Base-by-base conservation (phyloP, 2,888 invertebrate genomes). In the Parnassius orleans region DNA sequence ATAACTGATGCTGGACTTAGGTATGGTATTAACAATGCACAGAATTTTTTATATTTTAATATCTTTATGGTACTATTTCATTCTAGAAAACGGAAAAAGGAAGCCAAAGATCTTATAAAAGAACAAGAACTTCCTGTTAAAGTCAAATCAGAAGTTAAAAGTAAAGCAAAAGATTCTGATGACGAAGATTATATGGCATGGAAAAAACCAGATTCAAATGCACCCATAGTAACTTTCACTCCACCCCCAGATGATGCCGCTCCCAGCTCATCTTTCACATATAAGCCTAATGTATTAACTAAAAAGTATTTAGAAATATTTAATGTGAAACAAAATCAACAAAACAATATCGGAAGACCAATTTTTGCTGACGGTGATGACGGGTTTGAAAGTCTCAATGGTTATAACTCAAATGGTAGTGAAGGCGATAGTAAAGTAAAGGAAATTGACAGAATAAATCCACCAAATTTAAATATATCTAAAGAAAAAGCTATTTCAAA, bases 311-410 rank as follows among this genome's bases (percentile, higher is more conserved):
- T 91, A 62, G 90, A 90, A 74, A 86, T 81, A n/a, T 88, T 89
- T 63, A 90, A 90, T 64, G 81, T 87, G 12, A 72, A 84, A 63
- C 85, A 86, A 62, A 80, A 80, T 59, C 73, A 79, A 53, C 77
- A 80, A 62, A 72, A 76, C 42, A 80, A 79, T 51, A 71, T 78
- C 48, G 76, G 80, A 0, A 77, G 79, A 73, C 79, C 82, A 0
- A 75, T 80, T 58, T 80, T 89, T 53, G 87, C 87, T 42, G 92
- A 92, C 65, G 92, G 96, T 77, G 97, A 97, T 76, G 96, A 97
- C 77, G 97, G 96, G 12, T 96, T 97, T 75, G 97, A 97, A 86
- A 96, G 96, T 80, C 92, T 97, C 10, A 96, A 96, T 73, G 96
- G 96, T 10, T 96, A 96, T 78, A 95, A 95, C 68, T 96, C 96